Percentiles rank a stretch among this genome's conserved stretches.
These are phyloP conservation scores for Sardinella longiceps DNA, from an alignment of 2,797 vertebrate species.

Conservation along the genomic window DNA sequence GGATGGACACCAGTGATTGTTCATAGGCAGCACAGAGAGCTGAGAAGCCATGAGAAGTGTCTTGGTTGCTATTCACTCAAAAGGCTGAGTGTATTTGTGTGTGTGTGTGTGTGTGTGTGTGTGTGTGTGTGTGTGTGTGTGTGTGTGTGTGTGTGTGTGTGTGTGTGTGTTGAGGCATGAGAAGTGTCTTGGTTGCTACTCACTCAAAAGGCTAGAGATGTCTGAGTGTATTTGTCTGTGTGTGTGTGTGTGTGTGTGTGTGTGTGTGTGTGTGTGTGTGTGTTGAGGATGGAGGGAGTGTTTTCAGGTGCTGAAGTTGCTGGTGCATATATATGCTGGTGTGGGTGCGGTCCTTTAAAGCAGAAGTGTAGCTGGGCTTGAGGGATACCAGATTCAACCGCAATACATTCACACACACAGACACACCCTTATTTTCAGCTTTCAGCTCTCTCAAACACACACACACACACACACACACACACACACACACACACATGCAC, in stretches of 20 bases:
- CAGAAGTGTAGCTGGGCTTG: not conserved
- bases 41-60: not conserved
- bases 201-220: not conserved
- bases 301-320: conserved; percentile 9
- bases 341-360: not conserved
- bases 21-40: not conserved
- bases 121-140: too few species aligned
- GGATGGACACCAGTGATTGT: not conserved
- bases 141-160: too few species aligned
- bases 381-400: not conserved
- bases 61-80: not conserved
- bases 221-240: not conserved
- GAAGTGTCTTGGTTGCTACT: not conserved
- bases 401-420: not conserved
- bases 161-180: not conserved
- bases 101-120: too few species aligned
- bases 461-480: not conserved
- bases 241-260: not conserved
- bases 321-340: not conserved
- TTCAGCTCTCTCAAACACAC: not conserved
- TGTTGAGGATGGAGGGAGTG: not conserved
- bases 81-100: not conserved
- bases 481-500: not conserved
- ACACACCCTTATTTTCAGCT: conserved; percentile 2
- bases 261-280: not conserved